Conservation (phyloP, 1,140 invertebrate genomes). For the Diploscapter pachys region DNA sequence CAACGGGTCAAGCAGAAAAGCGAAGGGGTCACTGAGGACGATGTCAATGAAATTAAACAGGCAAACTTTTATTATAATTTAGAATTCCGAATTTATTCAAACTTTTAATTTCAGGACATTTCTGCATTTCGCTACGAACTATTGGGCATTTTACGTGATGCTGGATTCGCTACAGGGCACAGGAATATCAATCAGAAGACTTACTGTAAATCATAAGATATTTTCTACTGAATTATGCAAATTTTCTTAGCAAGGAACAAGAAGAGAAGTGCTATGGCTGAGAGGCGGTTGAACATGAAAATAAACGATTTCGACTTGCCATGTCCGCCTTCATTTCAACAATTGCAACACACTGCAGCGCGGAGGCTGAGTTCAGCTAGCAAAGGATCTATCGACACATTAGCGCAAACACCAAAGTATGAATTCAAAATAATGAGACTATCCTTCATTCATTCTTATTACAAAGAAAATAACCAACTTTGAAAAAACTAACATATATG, state of each 20-base stretch:
- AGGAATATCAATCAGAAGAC: conserved; percentile 43
- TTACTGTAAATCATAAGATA: conserved; percentile 26
- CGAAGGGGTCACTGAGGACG: conserved; percentile 85
- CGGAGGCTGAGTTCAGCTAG: not conserved
- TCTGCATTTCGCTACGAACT: conserved; percentile 42
- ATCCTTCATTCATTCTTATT: conserved; percentile 9
- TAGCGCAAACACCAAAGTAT: conserved; percentile 5
- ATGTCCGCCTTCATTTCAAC: conserved; percentile 33
- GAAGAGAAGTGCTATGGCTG: conserved; percentile 40
- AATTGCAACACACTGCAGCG: conserved; percentile 2
- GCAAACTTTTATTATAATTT: not conserved
- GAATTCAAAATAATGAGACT: conserved; percentile 23
- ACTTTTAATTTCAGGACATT: conserved; percentile 35
- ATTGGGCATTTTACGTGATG: conserved; percentile 38
- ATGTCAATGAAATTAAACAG: conserved; percentile 98
- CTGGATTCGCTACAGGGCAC: conserved; percentile 39
- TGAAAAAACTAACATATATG: conserved; percentile 18
- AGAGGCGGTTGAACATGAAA: conserved; percentile 38
- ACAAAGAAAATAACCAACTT: conserved; percentile 27
- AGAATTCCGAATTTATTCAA: not conserved
- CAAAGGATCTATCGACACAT: conserved; percentile 14
- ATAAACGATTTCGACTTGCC: conserved; percentile 40
- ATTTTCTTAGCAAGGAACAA: conserved; percentile 38
- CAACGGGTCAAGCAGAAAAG: conserved; percentile 76
- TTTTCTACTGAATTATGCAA: not conserved